Base-by-base conservation (phyloP, 2,113 vertebrate genomes). In the Gymnorhina tibicen region DNA sequence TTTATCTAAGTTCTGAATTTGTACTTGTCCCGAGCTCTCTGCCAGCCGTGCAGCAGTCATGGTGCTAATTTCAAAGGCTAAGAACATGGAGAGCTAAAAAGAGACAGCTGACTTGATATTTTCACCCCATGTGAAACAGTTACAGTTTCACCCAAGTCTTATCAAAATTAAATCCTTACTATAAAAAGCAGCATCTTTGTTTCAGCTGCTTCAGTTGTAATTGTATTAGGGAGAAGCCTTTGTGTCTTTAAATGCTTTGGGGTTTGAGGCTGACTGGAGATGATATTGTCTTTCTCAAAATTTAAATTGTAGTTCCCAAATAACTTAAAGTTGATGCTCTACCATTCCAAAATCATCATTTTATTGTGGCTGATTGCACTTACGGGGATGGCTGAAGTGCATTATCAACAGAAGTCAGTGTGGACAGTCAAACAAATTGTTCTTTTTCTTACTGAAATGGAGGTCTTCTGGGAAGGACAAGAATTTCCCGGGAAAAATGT, bases 21-120 rank as follows among this genome's bases (percentile, higher is more conserved):
- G 81, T 85, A 39, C 42, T 87, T 81, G 47, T 75, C 10, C 73
- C 41, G 91, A 26, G 66, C 82, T 91, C 27, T 82, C 49, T 88
- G 75, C 68, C 93, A 94, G 91, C 84, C 32, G 0, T 75, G 42
- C 87, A 72, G 62, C 77, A 78, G 74, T 73, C 84, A 33, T 58
- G 69, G 89, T 95, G 93, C 93, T 95, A 33, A 94, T 94, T 95
- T 93, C 91, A 93, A 94, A 95, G 62, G 80, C 75, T 67, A 20
- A 52, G 73, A 87, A 60, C 62, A 46, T 1, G 24, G 72, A 84
- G 62, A 89, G 88, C 84, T 96, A 81, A 81, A 93, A 95, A 74
- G 46, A 69, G 79, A 33, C 33, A 75, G 74, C 91, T 96, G 89
- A 91, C 78, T 92, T 47, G 90, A 22, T 92, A 44, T 47, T 93